These are phyloP conservation scores for Desmophyllum pertusum DNA, from an alignment of 92 coral and sea anemone genomes.

Conservation along the genomic window DNA sequence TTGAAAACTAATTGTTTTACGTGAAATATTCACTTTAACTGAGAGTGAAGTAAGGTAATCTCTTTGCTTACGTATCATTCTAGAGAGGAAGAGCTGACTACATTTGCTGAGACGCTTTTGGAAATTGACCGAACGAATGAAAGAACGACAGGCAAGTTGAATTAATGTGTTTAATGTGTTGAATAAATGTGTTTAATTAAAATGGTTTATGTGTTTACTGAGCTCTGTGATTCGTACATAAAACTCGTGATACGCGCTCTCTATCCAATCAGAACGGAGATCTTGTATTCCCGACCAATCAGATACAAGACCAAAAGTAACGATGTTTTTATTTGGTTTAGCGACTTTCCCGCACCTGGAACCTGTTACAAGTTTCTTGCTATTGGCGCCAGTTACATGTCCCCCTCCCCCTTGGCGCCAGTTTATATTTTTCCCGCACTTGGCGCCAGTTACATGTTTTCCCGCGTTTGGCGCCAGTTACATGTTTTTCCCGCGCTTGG, in stretches of 20 bases:
- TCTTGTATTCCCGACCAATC: not conserved
- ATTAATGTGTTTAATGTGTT: not conserved
- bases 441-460: no score
- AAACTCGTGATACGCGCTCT: not conserved
- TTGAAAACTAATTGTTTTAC: not conserved
- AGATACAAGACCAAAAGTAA: not conserved
- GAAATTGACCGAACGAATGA: conserved; percentile 65
- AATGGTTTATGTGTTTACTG: no score
- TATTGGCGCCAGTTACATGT: not conserved
- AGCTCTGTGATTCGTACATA: not conserved
- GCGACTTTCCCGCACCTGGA: not conserved
- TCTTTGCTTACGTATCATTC: not conserved
- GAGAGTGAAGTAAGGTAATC: no score
- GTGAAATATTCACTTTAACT: not conserved
- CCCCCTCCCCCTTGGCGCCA: no score
- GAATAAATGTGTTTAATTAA: not conserved
- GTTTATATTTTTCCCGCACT: no score
- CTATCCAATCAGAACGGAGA: not conserved
- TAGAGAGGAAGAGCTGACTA: conserved; percentile 73
- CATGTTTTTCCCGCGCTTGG: conserved; percentile 5
- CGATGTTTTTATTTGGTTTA: not conserved
- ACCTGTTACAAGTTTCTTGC: not conserved
- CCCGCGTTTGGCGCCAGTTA: no score
- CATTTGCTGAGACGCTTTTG: conserved; percentile 78
- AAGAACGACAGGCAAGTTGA: conserved; percentile 84